Evolutionary conservation across 2,113 vertebrate genomes (phyloP), one percentile per base, ranked within the genome.

Genomic region (Phyllostomus hastatus): DNA sequence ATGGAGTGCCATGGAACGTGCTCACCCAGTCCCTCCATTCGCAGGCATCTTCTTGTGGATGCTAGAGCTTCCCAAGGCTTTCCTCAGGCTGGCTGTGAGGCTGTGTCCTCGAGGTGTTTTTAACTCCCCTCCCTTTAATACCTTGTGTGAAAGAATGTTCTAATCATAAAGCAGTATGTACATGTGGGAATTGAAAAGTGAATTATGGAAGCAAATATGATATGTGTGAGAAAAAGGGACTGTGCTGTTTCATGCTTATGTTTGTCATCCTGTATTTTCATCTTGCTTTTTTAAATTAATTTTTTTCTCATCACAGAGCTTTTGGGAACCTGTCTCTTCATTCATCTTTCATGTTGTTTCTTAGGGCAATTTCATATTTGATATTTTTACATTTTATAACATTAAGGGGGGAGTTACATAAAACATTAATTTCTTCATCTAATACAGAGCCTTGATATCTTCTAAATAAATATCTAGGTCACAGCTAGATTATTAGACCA

Each of bases 171-270:
- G 24, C 19, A 46, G 11, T 64, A 31, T 46, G 41, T 33, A 82
- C 7, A 0, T 24, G 38, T 10, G 48, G n/a, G 46, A 94, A 61
- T 94, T 95, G 38, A 79, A 92, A 78, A 73, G 46, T 41, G 5
- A 91, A 92, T 67, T 79, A 84, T 48, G 73, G 91, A 91, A 96
- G 35, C 75, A 90, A 96, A 94, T 80, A 54, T 22, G 20, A 78
- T 43, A 64, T 4, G 4, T 38, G 9, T 85, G 52, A 88, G 90
- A 95, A 95, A 93, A 89, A 85, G 22, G 72, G 79, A 35, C 46
- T n/a, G 20, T 33, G 28, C 33, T 31, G 26, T 61, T 82, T 61
- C 43, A 61, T 61, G 76, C 52, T 87, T 76, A 50, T n/a, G 15
- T 91, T 80, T n/a, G 59, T 67, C 54, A 82, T 43, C 33, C 67